Evolutionary conservation across 2,113 vertebrate species (phyloP).

Genomic region (Cygnus atratus): DNA sequence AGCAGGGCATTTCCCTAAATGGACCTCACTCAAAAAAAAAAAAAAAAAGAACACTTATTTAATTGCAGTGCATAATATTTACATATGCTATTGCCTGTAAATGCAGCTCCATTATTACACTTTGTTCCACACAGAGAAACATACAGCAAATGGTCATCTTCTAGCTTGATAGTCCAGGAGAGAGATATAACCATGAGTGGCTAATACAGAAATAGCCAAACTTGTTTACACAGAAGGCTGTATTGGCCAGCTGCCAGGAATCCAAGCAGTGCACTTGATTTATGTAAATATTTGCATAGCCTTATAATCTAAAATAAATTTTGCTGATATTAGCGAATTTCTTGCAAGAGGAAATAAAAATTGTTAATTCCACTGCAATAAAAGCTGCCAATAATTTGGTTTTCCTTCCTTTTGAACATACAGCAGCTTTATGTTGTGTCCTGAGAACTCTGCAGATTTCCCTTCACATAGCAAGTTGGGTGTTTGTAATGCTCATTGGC

Average conservation of each 20-base stretch:
- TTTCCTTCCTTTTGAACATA: background rate
- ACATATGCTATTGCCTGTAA: background rate
- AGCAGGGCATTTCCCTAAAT: background rate
- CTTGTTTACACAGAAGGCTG: background rate
- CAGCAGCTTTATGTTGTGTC: background rate
- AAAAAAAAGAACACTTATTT: background rate
- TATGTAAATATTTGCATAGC: background rate
- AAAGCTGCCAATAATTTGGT: background rate
- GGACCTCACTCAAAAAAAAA: background rate
- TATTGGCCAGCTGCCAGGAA: background rate
- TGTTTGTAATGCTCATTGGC: background rate
- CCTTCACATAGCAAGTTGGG: background rate
- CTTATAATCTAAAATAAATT: background rate
- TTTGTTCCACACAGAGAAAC: background rate
- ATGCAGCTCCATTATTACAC: background rate
- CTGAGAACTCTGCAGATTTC: background rate
- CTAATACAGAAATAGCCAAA: background rate
- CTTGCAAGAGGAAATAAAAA: background rate
- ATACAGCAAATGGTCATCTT: background rate
- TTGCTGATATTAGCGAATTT: background rate
- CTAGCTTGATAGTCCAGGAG: background rate
- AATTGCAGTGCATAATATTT: background rate
- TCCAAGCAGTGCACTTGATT: background rate
- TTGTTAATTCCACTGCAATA: background rate
- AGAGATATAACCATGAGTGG: background rate